Conservation (phyloP, 1,140 invertebrate species). For the Drosophila pallidifrons region DNA sequence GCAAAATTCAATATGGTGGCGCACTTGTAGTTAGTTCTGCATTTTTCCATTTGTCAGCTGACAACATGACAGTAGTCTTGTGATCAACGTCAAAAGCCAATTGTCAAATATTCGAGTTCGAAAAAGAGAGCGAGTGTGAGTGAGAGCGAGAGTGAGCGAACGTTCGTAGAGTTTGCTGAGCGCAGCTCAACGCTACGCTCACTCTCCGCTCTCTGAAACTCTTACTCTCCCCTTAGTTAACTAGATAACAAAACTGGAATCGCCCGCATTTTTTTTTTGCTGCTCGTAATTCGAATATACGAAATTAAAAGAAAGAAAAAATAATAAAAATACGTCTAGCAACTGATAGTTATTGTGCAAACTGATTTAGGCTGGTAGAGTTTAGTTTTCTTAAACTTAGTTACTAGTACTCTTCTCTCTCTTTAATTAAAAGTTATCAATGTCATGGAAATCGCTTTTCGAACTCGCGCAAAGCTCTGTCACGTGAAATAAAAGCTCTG, state of each 20-base stretch:
- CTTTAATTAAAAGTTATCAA: slow-evolving; percentile 41
- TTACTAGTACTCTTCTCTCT: slow-evolving; percentile 2
- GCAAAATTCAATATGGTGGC: slow-evolving; percentile 69
- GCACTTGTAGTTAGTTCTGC: slow-evolving; percentile 15
- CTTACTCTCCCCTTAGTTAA: not conserved
- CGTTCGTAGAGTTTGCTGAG: slow-evolving; percentile 8
- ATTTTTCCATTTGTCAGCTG: slow-evolving; percentile 75
- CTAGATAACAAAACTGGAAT: slow-evolving; percentile 38
- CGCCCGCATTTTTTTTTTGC: slow-evolving; percentile 36
- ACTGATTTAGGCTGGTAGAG: not conserved
- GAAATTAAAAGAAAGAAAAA: not conserved
- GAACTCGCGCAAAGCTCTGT: slow-evolving; percentile 76
- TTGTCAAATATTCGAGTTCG: slow-evolving; percentile 80
- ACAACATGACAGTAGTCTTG: slow-evolving; percentile 75
- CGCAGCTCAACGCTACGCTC: slow-evolving; percentile 2
- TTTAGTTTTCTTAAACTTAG: slow-evolving; percentile 4
- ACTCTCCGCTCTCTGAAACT: not conserved
- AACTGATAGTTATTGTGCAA: slow-evolving; percentile 20
- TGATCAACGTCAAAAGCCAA: slow-evolving; percentile 76
- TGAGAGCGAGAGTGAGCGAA: slow-evolving; percentile 9
- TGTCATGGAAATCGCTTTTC: slow-evolving; percentile 58
- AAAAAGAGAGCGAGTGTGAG: slow-evolving; percentile 45
- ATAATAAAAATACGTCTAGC: not conserved
- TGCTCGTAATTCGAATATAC: slow-evolving; percentile 2
- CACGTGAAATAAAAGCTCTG: slow-evolving; percentile 79